A percentile compares a stretch with the other conserved stretches of the same genome.
Evolutionary conservation across 2,888 invertebrate genomes (phyloP).

Genomic region (Hipparchia sbordonii): DNA sequence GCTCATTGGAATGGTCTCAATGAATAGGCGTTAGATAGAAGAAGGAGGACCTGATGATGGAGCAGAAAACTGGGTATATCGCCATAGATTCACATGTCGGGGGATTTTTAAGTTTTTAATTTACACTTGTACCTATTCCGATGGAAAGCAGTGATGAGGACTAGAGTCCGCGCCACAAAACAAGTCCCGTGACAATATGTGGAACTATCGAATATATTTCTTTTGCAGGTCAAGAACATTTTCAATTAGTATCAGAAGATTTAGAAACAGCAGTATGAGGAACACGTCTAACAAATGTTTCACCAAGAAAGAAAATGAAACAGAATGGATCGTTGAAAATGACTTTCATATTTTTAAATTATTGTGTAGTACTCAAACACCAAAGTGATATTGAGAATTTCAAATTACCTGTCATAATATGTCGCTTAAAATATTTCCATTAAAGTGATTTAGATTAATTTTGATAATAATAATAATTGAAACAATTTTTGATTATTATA

Average conservation of each 20-base stretch:
- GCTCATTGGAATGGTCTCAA: too few relatives aligned
- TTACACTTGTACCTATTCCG: too few relatives aligned
- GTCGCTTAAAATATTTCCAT: slow-evolving; percentile 30
- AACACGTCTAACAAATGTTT: background rate
- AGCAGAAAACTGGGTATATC: too few relatives aligned
- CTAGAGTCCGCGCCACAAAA: too few relatives aligned
- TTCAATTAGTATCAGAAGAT: slow-evolving; percentile 79
- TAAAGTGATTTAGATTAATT: slow-evolving; percentile 29
- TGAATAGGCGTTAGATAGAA: too few relatives aligned
- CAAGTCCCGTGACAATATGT: too few relatives aligned
- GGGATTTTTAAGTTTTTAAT: too few relatives aligned
- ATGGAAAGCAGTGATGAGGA: too few relatives aligned
- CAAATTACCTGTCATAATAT: slow-evolving; percentile 17
- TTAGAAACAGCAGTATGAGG: slow-evolving; percentile 77
- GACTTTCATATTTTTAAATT: slow-evolving; percentile 7
- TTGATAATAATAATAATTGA: slow-evolving; percentile 10
- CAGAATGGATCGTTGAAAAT: background rate
- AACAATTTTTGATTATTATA: slow-evolving; percentile 20
- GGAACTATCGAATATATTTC: background rate
- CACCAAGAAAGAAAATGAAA: background rate
- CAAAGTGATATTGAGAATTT: slow-evolving; percentile 69
- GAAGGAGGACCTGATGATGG: too few relatives aligned
- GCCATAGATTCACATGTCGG: too few relatives aligned
- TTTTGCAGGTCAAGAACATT: slow-evolving; percentile 80
- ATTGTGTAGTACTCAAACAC: slow-evolving; percentile 42